phyloP scores from a whole-genome alignment of 2,888 invertebrate species.

The Drosophila robusta region DNA sequence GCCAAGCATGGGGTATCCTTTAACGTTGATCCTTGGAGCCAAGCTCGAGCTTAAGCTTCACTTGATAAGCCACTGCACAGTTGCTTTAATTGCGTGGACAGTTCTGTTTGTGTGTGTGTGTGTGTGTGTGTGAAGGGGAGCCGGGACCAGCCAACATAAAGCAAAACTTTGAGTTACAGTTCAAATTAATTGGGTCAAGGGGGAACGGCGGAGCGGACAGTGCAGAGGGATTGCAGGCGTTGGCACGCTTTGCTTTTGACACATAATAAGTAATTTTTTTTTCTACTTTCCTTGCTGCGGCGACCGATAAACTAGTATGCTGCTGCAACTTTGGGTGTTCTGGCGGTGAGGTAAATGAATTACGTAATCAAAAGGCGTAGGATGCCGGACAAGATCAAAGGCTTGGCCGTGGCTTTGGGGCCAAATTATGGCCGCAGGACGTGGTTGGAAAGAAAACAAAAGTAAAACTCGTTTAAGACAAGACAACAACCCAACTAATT shows the following conservation, averaged over 20 bases:
- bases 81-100: conserved; percentile 68
- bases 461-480: conserved; percentile 48
- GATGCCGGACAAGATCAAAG: conserved; percentile 64
- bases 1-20: conserved; percentile 1
- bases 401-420: conserved; percentile 38
- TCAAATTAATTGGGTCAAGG: conserved; percentile 71
- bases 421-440: conserved; percentile 74
- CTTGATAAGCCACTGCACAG: conserved; percentile 73
- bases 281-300: conserved; percentile 30
- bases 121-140: background rate
- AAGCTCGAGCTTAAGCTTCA: conserved; percentile 56
- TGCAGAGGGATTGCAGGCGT: conserved; percentile 1
- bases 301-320: conserved; percentile 60
- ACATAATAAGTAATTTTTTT: conserved; percentile 62
- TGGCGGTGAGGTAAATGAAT: conserved; percentile 65
- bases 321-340: conserved; percentile 42
- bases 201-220: background rate
- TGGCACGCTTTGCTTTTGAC: conserved; percentile 53
- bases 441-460: conserved; percentile 50
- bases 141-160: conserved; percentile 36
- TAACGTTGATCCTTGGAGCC: conserved; percentile 2
- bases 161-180: conserved; percentile 61
- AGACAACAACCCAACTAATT: conserved; percentile 74
- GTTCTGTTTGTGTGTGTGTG: conserved; percentile 25
- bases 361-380: conserved; percentile 74